Base-by-base conservation (phyloP, 2,797 vertebrate genomes). In the Chaetophractus vellerosus region DNA sequence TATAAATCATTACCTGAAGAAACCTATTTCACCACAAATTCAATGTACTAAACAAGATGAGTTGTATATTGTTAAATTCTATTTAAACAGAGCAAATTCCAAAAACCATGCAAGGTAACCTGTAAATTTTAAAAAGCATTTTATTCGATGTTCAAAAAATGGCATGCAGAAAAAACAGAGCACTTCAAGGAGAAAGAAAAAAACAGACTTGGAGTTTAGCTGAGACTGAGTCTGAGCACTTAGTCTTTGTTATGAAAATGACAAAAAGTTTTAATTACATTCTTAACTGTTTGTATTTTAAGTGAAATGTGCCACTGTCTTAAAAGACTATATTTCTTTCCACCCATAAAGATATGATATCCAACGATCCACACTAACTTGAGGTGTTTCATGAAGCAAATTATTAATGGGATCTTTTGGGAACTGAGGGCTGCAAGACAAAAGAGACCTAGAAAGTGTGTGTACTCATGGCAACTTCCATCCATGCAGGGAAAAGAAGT, bases 81-180 rank as follows among this genome's bases (percentile, higher is more conserved):
- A 31, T 71, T 33, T 71, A 38, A 93, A 83, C 0, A 84, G 19
- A 93, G 61, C 55, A 96, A 88, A 87, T 85, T 95, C 18, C n/a
- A 85, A 92, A 94, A 88, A 28, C 31, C 93, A 96, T 96, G 92
- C 92, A 89, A 91, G 90, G 55, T 38, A 95, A 79, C 9, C 9
- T 76, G 26, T 71, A 36, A 69, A 52, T 86, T 74, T 80, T 11
- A 15, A 26, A 82, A 71, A 52, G 59, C 10, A 21, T 14, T 63
- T 57, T 38, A 88, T 92, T 94, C 92, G 68, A 50, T 88, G 81
- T 96, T 97, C 91, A 78, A 1, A n/a, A 69, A 95, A 75, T 63
- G 16, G 24, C 93, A 92, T 90, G 93, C 96, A 96, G 55, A 52
- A 90, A 91, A 93, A 93, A 41, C 4, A 68, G n/a, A 33, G 23